Evolutionary conservation across 1,140 invertebrate genomes (phyloP), one percentile per base, ranked within the genome.

Genomic region (Campoletis sonorensis): DNA sequence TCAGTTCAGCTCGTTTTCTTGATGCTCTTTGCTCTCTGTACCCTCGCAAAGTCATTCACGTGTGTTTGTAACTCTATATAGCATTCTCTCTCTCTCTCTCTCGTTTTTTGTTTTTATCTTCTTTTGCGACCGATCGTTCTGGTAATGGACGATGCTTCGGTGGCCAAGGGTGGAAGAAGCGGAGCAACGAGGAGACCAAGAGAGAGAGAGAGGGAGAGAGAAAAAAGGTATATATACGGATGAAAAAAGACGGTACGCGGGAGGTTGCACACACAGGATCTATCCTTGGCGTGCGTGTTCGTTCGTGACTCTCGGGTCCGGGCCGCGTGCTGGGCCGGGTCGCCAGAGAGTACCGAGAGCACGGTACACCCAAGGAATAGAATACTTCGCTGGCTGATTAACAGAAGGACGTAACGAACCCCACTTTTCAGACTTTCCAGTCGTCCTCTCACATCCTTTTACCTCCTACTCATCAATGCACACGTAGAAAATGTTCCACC

Each of bases 231-330:
- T 49, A 72, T 40, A 79, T 76, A 72, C 71, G 45, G 73, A 78
- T 79, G 68, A 67, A 54, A 54, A 54, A 54, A 1, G 76, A 83
- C 16, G 23, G 72, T 54, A 79, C 70, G 33, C 79, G 81, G 67
- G 77, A 80, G 80, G 82, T 61, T 67, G 51, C 45, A 37, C 61
- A 30, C 67, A 77, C 37, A 75, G 70, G 80, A 81, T 83, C 82
- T 77, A 83, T 81, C 67, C 80, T 78, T 71, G 51, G 79, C 82
- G 82, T 83, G 82, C 79, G 82, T 81, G 82, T 81, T 83, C 33
- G 79, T 77, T 83, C 82, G 82, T 83, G 82, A 83, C 82, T 83
- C 76, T 68, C 18, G 71, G 64, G 70, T 64, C 54, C 54, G n/a
- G 61, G 10, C 67, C 30, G 61, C 61, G 75, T 79, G 49, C 73